A percentile compares a stretch with the other conserved stretches of the same genome.
These are phyloP conservation scores for Metalampra italica DNA, from an alignment of 2,888 invertebrate genomes.

Conservation along the genomic window DNA sequence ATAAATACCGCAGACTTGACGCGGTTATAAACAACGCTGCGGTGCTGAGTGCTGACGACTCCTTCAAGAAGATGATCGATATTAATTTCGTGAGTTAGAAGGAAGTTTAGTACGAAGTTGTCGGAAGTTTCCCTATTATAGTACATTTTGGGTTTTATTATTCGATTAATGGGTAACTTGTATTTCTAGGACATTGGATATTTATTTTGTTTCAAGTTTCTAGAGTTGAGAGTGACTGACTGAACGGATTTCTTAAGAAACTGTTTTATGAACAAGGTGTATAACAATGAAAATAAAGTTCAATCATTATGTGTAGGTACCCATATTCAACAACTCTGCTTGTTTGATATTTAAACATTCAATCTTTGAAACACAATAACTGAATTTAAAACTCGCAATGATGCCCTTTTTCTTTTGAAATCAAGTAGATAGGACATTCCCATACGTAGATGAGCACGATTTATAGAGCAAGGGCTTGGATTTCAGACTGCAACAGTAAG, in stretches of 20 bases:
- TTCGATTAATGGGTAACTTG: conserved; percentile 12
- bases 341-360: too few relatives aligned
- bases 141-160: conserved; percentile 16
- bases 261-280: too few relatives aligned
- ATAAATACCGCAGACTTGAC: conserved; percentile 60
- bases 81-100: conserved; percentile 31
- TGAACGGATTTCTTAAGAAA: too few relatives aligned
- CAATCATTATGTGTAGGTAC: too few relatives aligned
- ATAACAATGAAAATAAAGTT: too few relatives aligned
- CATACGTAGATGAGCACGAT: background rate
- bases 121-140: conserved; percentile 1
- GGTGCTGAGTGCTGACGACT: conserved; percentile 40
- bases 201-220: too few relatives aligned
- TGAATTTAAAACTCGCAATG: too few relatives aligned
- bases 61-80: conserved; percentile 50
- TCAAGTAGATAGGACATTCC: background rate
- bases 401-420: too few relatives aligned
- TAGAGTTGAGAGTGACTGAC: too few relatives aligned
- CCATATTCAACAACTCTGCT: too few relatives aligned
- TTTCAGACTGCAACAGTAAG: conserved; percentile 59
- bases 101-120: conserved; percentile 5
- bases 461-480: background rate
- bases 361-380: too few relatives aligned
- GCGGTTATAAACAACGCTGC: conserved; percentile 62
- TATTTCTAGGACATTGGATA: background rate